phyloP scores from a whole-genome alignment of 2,113 vertebrate genomes.

The Illadopsis cleaveri region DNA sequence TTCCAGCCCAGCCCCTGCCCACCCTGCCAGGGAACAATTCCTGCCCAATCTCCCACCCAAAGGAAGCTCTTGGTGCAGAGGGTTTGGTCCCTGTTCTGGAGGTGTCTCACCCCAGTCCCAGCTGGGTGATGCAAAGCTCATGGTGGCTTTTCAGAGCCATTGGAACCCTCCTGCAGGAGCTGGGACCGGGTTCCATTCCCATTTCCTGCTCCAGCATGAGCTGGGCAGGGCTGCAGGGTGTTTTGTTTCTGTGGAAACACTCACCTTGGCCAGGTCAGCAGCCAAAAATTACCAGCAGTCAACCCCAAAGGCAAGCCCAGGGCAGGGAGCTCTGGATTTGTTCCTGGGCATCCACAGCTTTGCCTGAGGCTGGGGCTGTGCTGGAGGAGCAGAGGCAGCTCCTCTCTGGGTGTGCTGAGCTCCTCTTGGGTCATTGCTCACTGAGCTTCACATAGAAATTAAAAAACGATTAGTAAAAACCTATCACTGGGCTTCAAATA shows the following conservation, averaged over 20 bases:
- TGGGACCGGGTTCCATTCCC: background rate
- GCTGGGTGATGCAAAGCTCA: background rate
- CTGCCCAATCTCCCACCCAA: background rate
- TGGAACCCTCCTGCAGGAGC: accelerated
- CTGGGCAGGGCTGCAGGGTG: background rate
- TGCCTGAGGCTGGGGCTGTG: background rate
- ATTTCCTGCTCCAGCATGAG: background rate
- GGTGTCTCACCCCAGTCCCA: accelerated
- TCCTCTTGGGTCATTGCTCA: background rate
- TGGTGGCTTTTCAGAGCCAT: background rate
- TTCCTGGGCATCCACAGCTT: background rate
- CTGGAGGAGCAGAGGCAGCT: background rate
- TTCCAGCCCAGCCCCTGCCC: background rate
- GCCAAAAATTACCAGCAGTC: background rate
- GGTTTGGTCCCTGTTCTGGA: background rate
- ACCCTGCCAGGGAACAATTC: background rate
- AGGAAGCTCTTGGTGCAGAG: background rate
- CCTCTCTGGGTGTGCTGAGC: background rate
- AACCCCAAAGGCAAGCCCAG: background rate
- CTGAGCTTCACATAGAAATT: background rate
- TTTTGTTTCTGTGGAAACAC: background rate
- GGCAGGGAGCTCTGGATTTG: background rate
- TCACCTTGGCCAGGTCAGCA: background rate
- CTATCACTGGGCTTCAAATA: background rate
- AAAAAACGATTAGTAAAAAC: background rate